These are phyloP conservation scores for Leptinotarsa juncta DNA, from an alignment of 2,888 invertebrate species.

Conservation along the genomic window DNA sequence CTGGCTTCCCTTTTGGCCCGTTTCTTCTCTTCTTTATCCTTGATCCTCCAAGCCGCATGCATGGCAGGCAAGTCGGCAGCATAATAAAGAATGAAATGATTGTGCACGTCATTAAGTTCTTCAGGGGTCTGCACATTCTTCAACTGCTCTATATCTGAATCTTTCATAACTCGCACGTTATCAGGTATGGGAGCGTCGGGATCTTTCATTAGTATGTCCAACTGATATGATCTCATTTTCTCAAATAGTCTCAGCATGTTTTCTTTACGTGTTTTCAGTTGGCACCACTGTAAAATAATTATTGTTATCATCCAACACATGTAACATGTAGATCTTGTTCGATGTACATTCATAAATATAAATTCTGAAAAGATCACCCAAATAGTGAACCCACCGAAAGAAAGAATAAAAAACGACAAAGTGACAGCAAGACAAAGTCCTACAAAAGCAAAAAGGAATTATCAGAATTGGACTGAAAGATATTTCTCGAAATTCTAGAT, in stretches of 20 bases:
- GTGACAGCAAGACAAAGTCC: too few relatives aligned
- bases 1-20: constrained; percentile 58
- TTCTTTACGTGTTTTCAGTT: constrained; percentile 85
- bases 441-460: too few relatives aligned
- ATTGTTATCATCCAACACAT: too few relatives aligned
- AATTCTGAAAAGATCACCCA: too few relatives aligned
- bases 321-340: too few relatives aligned
- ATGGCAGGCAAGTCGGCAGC: constrained; percentile 85
- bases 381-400: too few relatives aligned
- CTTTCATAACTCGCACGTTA: constrained; percentile 82
- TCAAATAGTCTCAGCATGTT: constrained; percentile 85
- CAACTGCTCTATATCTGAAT: constrained; percentile 85
- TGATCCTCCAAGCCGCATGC: constrained; percentile 79
- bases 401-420: too few relatives aligned
- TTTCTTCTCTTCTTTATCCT: constrained; percentile 59
- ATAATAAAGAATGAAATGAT: constrained; percentile 94
- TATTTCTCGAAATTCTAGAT: too few relatives aligned
- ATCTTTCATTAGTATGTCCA: constrained; percentile 83
- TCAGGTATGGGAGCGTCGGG: constrained; percentile 77
- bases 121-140: constrained; percentile 85
- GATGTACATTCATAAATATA: too few relatives aligned
- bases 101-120: constrained; percentile 92
- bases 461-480: too few relatives aligned
- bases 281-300: constrained; percentile 76
- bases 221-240: constrained; percentile 92